These are phyloP conservation scores for Stegostoma tigrinum DNA, from an alignment of 2,113 vertebrate species.

Conservation along the genomic window DNA sequence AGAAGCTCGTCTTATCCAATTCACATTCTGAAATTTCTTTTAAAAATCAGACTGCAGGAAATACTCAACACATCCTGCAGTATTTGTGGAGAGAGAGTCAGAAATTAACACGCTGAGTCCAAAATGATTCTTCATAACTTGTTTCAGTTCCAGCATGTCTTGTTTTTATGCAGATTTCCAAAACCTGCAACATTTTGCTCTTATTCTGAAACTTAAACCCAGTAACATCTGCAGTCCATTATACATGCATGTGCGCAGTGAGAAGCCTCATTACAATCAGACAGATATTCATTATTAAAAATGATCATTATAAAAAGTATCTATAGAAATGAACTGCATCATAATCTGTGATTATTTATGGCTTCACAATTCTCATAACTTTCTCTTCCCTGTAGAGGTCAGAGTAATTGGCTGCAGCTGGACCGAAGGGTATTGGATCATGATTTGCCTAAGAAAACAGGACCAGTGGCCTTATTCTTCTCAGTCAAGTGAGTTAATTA, in stretches of 20 bases:
- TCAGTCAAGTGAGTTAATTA: conserved; percentile 72
- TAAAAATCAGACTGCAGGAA: not conserved
- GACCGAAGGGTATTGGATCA: conserved; percentile 93
- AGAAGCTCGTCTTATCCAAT: no score
- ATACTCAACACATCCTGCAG: not conserved
- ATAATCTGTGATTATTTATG: not conserved
- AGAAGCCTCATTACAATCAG: conserved; percentile 10
- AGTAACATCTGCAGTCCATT: not conserved
- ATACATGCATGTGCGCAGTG: not conserved
- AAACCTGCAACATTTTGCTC: not conserved
- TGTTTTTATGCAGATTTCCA: not conserved
- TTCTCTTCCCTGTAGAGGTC: conserved; percentile 65
- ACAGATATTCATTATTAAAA: conserved; percentile 5
- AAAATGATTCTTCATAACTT: not conserved
- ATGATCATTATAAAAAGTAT: not conserved
- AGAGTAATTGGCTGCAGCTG: conserved; percentile 88
- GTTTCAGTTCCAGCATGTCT: not conserved
- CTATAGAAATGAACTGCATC: not conserved
- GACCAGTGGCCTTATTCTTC: conserved; percentile 72
- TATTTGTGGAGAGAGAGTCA: not conserved
- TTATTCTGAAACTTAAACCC: not conserved
- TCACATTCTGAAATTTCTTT: not conserved
- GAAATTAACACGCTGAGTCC: not conserved
- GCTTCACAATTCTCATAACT: not conserved
- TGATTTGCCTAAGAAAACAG: conserved; percentile 80